A percentile compares a stretch with the other conserved stretches of the same genome.
Conservation (phyloP, 2,797 vertebrate genomes). For the Melanotaenia nigrans region DNA sequence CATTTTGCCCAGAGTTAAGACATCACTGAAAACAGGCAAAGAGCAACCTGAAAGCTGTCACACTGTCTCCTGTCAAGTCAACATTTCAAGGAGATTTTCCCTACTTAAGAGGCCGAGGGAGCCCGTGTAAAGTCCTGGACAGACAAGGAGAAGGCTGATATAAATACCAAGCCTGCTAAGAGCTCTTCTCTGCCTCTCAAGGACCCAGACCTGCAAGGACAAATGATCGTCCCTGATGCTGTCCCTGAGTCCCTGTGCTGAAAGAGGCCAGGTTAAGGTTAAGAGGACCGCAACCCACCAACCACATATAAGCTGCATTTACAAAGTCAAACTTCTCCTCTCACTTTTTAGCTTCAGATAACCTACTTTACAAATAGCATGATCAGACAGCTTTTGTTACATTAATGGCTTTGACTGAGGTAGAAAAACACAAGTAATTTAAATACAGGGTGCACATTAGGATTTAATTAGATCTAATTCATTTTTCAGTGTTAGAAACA, state of each 20-base stretch:
- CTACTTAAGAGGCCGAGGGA: slow-evolving; percentile 69
- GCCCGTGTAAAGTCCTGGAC: slow-evolving; percentile 57
- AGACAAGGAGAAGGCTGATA: slow-evolving; percentile 70
- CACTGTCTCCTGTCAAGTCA: slow-evolving; percentile 67
- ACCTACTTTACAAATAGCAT: slow-evolving; percentile 53
- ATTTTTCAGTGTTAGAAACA: slow-evolving; percentile 61
- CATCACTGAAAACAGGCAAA: slow-evolving; percentile 45
- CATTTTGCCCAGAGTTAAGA: slow-evolving; percentile 57
- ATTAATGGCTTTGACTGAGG: slow-evolving; percentile 31
- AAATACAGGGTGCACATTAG: slow-evolving; percentile 8
- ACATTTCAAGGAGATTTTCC: slow-evolving; percentile 74
- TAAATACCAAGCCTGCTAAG: slow-evolving; percentile 77
- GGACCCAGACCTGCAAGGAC: slow-evolving; percentile 76
- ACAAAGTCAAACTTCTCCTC: slow-evolving; percentile 69
- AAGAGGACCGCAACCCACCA: slow-evolving; percentile 62
- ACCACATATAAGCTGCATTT: slow-evolving; percentile 42
- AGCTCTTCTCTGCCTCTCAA: slow-evolving; percentile 69
- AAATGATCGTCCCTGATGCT: slow-evolving; percentile 67
- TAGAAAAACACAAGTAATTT: slow-evolving; percentile 21
- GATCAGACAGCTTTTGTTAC: slow-evolving; percentile 17
- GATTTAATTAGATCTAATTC: slow-evolving; percentile 50
- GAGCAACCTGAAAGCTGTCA: slow-evolving; percentile 57
- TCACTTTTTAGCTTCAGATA: slow-evolving; percentile 53
- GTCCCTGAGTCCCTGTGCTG: slow-evolving; percentile 70
- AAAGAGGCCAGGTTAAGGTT: slow-evolving; percentile 76